These are phyloP conservation scores for Physella acuta DNA, from an alignment of 1,140 invertebrate genomes.

Conservation along the genomic window DNA sequence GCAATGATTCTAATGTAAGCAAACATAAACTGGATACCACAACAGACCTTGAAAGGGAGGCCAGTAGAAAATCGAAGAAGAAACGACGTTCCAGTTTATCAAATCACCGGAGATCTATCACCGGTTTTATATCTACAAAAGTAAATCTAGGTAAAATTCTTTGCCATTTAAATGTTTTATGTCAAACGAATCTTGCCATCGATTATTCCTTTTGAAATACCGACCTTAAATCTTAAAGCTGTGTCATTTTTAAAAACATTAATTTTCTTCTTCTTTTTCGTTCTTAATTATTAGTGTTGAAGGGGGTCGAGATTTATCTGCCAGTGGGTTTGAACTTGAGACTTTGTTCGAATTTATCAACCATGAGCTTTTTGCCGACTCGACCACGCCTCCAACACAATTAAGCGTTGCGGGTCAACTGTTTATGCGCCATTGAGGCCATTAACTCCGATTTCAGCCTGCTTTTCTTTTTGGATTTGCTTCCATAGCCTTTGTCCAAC, in stretches of 20 bases:
- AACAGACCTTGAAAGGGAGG: background rate
- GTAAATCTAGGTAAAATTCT: background rate
- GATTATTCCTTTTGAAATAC: background rate
- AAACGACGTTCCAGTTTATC: conserved; percentile 8
- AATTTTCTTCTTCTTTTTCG: background rate
- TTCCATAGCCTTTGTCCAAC: too few species aligned
- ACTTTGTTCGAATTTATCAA: too few species aligned
- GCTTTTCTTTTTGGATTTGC: too few species aligned
- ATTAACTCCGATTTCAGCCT: too few species aligned
- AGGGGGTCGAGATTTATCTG: too few species aligned
- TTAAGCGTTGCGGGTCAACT: too few species aligned
- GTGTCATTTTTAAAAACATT: background rate
- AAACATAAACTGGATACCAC: too few species aligned
- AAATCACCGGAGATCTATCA: conserved; percentile 4
- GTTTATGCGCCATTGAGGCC: too few species aligned
- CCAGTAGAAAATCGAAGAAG: background rate
- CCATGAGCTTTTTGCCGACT: too few species aligned
- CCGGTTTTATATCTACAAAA: background rate
- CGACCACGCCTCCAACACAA: too few species aligned
- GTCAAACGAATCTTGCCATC: background rate
- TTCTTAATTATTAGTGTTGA: background rate
- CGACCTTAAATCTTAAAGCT: background rate
- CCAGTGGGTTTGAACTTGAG: too few species aligned
- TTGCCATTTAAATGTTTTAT: background rate
- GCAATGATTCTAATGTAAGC: background rate